Conservation (phyloP, 2,797 vertebrate genomes). For the Alauda arvensis region DNA sequence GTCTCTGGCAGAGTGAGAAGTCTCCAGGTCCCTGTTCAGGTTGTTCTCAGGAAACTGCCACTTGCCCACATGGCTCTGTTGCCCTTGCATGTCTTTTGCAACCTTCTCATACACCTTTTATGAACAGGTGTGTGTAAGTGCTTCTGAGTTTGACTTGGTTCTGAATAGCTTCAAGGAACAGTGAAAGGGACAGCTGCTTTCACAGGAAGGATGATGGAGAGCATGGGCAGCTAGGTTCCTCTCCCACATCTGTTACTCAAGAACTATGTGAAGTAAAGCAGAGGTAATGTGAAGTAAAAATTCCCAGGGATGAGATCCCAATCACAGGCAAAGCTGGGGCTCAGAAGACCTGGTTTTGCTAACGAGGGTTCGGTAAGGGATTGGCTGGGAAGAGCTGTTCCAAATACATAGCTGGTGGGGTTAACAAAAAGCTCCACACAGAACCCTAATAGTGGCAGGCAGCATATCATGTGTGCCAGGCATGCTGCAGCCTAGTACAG, state of each 20-base stretch:
- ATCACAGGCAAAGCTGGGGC: not conserved
- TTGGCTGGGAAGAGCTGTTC: not conserved
- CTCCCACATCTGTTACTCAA: not conserved
- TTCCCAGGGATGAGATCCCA: not conserved
- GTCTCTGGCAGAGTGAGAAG: not conserved
- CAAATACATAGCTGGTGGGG: not conserved
- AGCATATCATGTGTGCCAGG: not conserved
- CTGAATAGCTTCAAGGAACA: not conserved
- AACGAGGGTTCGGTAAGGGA: rapidly evolving
- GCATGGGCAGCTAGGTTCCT: not conserved
- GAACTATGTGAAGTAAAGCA: not conserved
- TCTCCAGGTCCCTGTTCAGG: not conserved
- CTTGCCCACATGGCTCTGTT: not conserved
- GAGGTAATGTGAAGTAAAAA: not conserved
- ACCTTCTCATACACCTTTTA: not conserved
- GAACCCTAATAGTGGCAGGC: not conserved
- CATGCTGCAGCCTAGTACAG: rapidly evolving
- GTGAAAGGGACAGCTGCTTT: not conserved
- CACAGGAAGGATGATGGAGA: not conserved
- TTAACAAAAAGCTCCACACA: not conserved
- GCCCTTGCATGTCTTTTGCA: not conserved
- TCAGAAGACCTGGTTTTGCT: not conserved
- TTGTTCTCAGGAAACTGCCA: not conserved
- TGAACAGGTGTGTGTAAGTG: not conserved
- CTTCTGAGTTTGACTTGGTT: not conserved